Evolutionary conservation across 1,140 invertebrate genomes (phyloP).

Genomic region (Berghia stephanieae): DNA sequence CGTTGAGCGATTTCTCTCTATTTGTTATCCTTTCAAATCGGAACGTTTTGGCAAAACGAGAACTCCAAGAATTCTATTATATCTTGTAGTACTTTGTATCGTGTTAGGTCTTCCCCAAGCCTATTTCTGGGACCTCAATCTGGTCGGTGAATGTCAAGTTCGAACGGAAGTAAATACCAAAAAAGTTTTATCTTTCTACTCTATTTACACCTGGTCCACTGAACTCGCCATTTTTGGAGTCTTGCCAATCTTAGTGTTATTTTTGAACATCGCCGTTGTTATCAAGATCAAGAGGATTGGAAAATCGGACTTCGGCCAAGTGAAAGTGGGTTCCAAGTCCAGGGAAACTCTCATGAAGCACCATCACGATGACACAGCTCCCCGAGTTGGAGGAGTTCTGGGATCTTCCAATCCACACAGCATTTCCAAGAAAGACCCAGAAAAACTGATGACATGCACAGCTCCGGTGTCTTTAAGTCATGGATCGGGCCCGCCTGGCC

Average conservation of each 20-base stretch:
- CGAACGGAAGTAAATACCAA: not conserved
- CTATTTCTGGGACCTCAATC: slow-evolving; percentile 42
- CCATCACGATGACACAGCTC: too few species aligned
- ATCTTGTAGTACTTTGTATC: slow-evolving; percentile 34
- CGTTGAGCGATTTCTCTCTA: slow-evolving; percentile 83
- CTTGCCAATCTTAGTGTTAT: slow-evolving; percentile 50
- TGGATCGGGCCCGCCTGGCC: too few species aligned
- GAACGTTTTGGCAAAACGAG: slow-evolving; percentile 82
- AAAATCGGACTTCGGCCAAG: slow-evolving; percentile 18
- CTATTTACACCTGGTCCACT: slow-evolving; percentile 51
- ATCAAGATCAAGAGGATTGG: slow-evolving; percentile 35
- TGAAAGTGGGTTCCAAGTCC: too few species aligned
- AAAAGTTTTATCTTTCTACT: slow-evolving; percentile 36
- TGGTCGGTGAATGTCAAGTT: slow-evolving; percentile 25
- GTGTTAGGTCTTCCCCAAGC: slow-evolving; percentile 34
- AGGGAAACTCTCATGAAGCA: too few species aligned
- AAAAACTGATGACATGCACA: too few species aligned
- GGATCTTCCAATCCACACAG: too few species aligned
- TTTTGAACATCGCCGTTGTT: slow-evolving; percentile 53
- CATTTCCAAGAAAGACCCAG: too few species aligned
- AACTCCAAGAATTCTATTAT: slow-evolving; percentile 73
- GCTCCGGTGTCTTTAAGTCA: too few species aligned
- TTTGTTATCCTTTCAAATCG: slow-evolving; percentile 79
- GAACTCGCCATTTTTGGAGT: slow-evolving; percentile 52
- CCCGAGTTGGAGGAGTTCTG: too few species aligned